Evolutionary conservation across 2,113 vertebrate species (phyloP).

Genomic region (Callocephalon fimbriatum): DNA sequence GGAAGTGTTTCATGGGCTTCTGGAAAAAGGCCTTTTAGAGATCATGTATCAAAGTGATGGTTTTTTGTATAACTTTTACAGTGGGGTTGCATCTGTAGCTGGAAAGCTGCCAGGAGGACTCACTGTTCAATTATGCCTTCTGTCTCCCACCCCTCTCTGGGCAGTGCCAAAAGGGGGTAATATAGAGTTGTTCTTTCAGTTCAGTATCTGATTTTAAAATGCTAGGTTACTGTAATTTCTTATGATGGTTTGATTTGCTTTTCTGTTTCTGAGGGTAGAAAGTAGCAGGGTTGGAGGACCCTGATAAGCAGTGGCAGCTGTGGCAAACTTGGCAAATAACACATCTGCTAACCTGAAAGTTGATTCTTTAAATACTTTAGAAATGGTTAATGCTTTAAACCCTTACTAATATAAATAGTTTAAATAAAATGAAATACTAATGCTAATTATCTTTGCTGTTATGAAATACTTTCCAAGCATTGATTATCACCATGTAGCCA

Average conservation of each 20-base stretch:
- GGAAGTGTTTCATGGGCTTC: background rate
- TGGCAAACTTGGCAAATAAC: background rate
- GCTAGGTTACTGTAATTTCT: background rate
- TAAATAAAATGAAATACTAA: background rate
- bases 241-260: background rate
- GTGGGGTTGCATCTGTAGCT: conserved; percentile 15
- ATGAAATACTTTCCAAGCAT: background rate
- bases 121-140: background rate
- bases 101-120: background rate
- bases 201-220: background rate
- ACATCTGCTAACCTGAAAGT: background rate
- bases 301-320: background rate
- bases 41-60: background rate
- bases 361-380: background rate
- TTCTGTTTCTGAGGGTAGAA: background rate
- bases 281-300: background rate
- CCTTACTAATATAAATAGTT: background rate
- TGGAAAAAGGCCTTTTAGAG: conserved; percentile 37
- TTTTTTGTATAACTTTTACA: background rate
- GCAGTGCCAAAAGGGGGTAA: background rate
- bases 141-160: conserved; percentile 6
- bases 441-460: background rate
- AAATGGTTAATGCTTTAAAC: background rate
- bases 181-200: background rate
- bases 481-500: rapidly evolving